A percentile compares a stretch with the other conserved stretches of the same genome.
Evolutionary conservation across 2,113 vertebrate species (phyloP).

Genomic region (Scopus umbretta): DNA sequence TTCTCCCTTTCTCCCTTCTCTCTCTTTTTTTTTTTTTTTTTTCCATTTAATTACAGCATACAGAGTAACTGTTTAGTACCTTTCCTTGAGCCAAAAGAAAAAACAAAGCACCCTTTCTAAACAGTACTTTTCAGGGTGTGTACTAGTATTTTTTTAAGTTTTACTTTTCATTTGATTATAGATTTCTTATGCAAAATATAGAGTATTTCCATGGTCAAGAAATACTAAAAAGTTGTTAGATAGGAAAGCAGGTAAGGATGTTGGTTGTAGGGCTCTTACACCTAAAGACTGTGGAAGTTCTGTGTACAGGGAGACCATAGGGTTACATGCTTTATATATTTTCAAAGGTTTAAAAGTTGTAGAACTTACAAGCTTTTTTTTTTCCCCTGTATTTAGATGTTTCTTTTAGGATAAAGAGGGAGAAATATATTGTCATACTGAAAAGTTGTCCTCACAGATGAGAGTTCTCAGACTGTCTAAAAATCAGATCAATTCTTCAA

Average conservation of each 20-base stretch:
- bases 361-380: not conserved
- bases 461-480: not conserved
- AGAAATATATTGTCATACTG: not conserved
- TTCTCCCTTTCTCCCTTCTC: no score
- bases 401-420: slow-evolving; percentile 15
- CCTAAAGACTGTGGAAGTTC: not conserved
- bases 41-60: not conserved
- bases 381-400: not conserved
- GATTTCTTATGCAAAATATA: not conserved
- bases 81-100: not conserved
- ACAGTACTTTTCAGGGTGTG: not conserved
- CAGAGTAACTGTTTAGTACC: not conserved
- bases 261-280: not conserved
- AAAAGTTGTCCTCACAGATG: not conserved
- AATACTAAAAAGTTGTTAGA: not conserved
- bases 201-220: not conserved
- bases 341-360: not conserved
- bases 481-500: not conserved
- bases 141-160: not conserved
- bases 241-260: not conserved
- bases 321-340: not conserved
- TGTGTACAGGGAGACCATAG: not conserved
- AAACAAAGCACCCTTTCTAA: not conserved
- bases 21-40: not conserved
- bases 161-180: not conserved